Base-by-base conservation (phyloP, 1,140 invertebrate genomes). In the Lordiphosa collinella region DNA sequence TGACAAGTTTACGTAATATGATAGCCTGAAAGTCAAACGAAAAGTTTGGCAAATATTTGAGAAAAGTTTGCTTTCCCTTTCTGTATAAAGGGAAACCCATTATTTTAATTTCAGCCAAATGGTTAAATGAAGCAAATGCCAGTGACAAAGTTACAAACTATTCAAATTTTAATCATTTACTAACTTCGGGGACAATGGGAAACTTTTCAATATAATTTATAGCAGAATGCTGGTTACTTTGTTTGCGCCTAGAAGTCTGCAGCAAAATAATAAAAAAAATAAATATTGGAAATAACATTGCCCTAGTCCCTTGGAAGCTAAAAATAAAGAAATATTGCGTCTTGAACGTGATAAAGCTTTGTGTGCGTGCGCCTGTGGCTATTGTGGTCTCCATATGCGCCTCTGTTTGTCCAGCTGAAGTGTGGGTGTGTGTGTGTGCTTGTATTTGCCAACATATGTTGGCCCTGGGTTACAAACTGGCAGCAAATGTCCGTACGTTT, bases 381-480 rank as follows among this genome's bases (percentile, higher is more conserved):
- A 66, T 68, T 22, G 63, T 53, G 38, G 38, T 36, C 25, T 47
- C 25, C 55, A 43, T 11, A 56, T 41, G 47, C 44, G 41, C 48
- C 43, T 61, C 65, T 60, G 55, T 51, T 60, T 68, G 47, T 47
- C 65, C 65, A 60, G 41, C 31, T 22, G 16, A 41, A 38, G 8
- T 25, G 7, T 4, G 18, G 22, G n/a, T 41, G 9, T 34, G 37
- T 36, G 37, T 16, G 9, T 32, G 18, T 49, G 12, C 48, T 82
- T 82, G 41, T 78, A 82, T 82, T 84, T 82, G 78, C 78, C 73
- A 84, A 82, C 76, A 82, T 82, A 82, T 82, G 76, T 80, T 76
- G 52, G 76, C 72, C 78, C 54, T 54, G 56, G 64, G 76, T 84
- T 84, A 78, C 78, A 84, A 66, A 70, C 56, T 70, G 63, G 56